Base-by-base conservation (phyloP, 2,797 vertebrate genomes). In the Zenarchopterus dispar region DNA sequence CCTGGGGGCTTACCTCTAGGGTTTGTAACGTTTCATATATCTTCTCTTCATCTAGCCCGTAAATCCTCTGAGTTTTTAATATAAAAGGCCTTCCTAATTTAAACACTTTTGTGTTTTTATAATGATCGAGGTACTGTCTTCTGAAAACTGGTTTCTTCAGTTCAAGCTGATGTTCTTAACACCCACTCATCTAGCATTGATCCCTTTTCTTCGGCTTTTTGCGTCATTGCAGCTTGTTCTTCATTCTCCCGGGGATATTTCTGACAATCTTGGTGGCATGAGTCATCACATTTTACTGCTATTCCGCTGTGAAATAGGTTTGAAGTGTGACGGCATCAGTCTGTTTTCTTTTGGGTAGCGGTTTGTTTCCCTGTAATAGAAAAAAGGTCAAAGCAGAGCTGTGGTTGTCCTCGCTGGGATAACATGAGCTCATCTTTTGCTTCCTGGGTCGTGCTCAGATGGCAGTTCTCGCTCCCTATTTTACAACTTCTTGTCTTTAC, bases 271-370 rank as follows among this genome's bases (percentile, higher is more conserved):
- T 68, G 77, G 67, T 62, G 62, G 55, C 23, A 17, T 88, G 84
- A 87, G 43, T 89, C 81, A 88, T 80, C 66, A 31, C 46, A 46
- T 75, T 77, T 81, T 45, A 28, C 57, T 53, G 75, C 72, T 69
- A 42, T 85, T 80, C 75, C 31, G 41, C 72, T 67, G 63, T 70
- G 66, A 81, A 88, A 84, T 86, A 75, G 73, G 60, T 74, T 51
- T 82, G 57, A 80, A 79, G 64, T 70, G 69, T 47, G 10, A 71
- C 71, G 66, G 75, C 71, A 45, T 66, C 54, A 49, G 43, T 66
- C 62, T 60, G 48, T n/a, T 62, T 57, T 66, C 52, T 63, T 78
- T 67, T 28, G 5, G 49, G 31, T 71, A 69, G 50, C 22, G 2
- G 46, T 56, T 62, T 66, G 62, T 45, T 31, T 56, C 52, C 75